Evolutionary conservation across 2,113 vertebrate genomes (phyloP).

Genomic region (Xiphorhynchus elegans): DNA sequence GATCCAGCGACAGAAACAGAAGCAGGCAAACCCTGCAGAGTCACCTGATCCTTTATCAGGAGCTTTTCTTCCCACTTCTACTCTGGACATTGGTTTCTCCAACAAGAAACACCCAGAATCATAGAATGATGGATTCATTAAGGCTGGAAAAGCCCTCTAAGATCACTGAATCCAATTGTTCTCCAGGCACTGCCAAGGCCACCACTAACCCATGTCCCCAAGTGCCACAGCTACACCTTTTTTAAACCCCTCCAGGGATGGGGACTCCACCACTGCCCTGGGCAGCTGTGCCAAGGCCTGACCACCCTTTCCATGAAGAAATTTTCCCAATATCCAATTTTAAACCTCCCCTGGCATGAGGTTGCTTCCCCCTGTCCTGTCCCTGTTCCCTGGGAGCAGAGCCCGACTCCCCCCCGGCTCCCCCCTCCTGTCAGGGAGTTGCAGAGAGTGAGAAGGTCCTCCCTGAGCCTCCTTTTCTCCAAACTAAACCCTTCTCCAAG

Average conservation of each 20-base stretch:
- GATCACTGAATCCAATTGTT: fast-evolving
- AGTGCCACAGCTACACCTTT: background rate
- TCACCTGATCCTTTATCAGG: background rate
- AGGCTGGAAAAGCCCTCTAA: background rate
- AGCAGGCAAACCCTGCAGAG: background rate
- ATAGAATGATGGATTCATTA: background rate
- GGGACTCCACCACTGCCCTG: background rate
- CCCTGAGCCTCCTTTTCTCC: background rate
- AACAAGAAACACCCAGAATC: background rate
- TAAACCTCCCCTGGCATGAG: background rate
- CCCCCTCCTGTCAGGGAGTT: background rate
- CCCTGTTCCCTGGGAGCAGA: background rate
- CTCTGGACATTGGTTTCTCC: background rate
- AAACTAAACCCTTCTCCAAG: background rate
- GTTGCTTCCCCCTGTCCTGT: background rate
- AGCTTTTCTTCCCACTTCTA: background rate
- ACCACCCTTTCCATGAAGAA: background rate
- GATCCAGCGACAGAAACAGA: background rate
- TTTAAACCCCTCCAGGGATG: background rate
- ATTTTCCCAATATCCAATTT: background rate
- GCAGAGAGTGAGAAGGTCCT: background rate
- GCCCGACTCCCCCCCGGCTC: background rate
- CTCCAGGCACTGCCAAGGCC: background rate
- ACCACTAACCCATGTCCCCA: background rate
- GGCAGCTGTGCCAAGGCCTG: background rate